Conservation (phyloP, 1,140 invertebrate species). For the Trinorchestia longiramus region DNA sequence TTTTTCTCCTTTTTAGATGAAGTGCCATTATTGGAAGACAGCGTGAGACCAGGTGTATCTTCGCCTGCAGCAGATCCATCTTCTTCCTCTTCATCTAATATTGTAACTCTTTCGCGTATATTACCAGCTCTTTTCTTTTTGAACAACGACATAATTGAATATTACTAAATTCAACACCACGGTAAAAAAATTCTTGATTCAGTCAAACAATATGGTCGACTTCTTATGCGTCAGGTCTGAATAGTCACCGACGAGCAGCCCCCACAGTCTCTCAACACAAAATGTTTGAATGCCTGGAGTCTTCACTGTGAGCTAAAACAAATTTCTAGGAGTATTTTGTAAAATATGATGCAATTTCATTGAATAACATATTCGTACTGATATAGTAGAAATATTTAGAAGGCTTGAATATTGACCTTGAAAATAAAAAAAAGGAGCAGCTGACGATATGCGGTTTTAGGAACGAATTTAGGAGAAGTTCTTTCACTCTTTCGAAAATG, state of each 20-base stretch:
- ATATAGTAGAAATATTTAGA: too few relatives aligned
- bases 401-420: too few relatives aligned
- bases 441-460: too few relatives aligned
- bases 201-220: neutral
- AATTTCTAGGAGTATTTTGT: too few relatives aligned
- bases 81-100: constrained; percentile 5
- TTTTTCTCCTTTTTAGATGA: constrained; percentile 28
- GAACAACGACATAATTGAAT: constrained; percentile 25
- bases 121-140: constrained; percentile 25
- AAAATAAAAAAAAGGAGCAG: too few relatives aligned
- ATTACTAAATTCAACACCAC: neutral
- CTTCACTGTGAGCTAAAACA: too few relatives aligned
- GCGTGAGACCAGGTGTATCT: neutral
- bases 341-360: too few relatives aligned
- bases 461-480: too few relatives aligned
- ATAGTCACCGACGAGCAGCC: neutral
- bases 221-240: neutral
- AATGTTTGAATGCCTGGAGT: neutral
- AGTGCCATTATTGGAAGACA: neutral
- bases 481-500: too few relatives aligned
- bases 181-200: neutral
- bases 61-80: neutral
- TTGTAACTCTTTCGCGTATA: neutral
- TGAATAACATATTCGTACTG: too few relatives aligned
- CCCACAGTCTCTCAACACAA: neutral